phyloP scores from a whole-genome alignment of 2,797 vertebrate species.

The Chrysocyon brachyurus region DNA sequence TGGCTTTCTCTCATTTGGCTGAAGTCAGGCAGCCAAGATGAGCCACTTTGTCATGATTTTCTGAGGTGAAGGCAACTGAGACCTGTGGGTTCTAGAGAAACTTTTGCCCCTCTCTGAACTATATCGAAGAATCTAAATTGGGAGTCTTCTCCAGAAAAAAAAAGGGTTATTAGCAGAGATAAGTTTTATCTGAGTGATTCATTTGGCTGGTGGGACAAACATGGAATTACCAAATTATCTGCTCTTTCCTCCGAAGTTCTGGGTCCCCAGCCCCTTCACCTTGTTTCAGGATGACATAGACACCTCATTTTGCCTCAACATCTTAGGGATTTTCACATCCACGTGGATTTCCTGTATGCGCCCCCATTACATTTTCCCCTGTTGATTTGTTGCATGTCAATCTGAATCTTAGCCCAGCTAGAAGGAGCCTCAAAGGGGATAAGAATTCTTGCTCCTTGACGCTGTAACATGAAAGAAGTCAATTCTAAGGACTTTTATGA shows the following conservation, averaged over 20 bases:
- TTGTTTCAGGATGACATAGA: not conserved
- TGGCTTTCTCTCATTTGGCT: not conserved
- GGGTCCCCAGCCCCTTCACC: not conserved
- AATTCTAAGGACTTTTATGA: not conserved
- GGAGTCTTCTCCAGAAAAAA: not conserved
- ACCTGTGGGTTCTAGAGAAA: not conserved
- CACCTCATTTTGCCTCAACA: not conserved
- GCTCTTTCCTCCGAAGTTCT: not conserved
- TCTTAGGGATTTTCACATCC: not conserved
- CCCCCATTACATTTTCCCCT: not conserved
- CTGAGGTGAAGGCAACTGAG: not conserved
- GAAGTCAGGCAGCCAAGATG: not conserved
- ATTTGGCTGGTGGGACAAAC: not conserved
- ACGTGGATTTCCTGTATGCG: not conserved
- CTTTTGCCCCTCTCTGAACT: not conserved
- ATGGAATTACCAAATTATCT: not conserved
- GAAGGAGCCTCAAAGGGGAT: not conserved
- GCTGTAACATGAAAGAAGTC: conserved; percentile 1
- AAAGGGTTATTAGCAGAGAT: not conserved
- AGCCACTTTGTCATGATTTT: not conserved
- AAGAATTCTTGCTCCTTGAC: not conserved
- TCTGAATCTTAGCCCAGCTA: not conserved
- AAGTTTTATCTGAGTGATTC: not conserved
- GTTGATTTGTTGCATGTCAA: not conserved
- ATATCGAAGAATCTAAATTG: not conserved